These are phyloP conservation scores for Heterotilapia buettikoferi DNA, from an alignment of 2,113 vertebrate genomes.

Conservation along the genomic window DNA sequence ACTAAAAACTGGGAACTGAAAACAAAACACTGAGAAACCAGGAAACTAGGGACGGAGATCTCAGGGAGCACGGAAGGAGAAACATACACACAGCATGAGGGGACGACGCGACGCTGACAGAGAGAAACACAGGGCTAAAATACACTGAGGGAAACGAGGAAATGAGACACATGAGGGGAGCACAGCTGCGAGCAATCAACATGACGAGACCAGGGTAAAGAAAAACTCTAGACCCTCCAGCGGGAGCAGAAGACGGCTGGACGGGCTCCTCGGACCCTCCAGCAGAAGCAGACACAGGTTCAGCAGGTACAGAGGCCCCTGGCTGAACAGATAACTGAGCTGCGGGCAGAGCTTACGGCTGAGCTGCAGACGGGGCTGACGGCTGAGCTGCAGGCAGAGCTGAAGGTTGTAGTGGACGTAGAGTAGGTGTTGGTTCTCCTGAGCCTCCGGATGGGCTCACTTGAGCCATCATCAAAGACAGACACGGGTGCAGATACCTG, in stretches of 20 bases:
- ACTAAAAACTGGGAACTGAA: neutral
- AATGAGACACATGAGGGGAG: neutral
- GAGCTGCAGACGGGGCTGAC: too few relatives aligned
- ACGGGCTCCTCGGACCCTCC: neutral
- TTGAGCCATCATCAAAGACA: neutral
- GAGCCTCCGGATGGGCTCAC: neutral
- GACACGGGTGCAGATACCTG: neutral
- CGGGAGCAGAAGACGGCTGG: fast-evolving
- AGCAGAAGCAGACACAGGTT: neutral
- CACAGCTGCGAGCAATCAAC: neutral
- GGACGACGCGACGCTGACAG: neutral
- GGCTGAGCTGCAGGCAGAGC: neutral
- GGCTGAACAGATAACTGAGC: neutral
- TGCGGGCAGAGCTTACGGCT: neutral
- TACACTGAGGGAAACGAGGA: neutral
- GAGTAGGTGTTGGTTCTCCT: neutral
- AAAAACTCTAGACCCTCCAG: neutral
- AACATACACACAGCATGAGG: neutral
- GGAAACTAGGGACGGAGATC: neutral
- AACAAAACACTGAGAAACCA: neutral
- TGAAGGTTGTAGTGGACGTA: neutral
- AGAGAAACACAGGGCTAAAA: neutral
- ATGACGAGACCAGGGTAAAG: neutral
- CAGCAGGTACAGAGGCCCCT: neutral
- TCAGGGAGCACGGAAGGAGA: neutral